Evolutionary conservation across 2,888 invertebrate species (phyloP).

Genomic region (Melitaea athalia): DNA sequence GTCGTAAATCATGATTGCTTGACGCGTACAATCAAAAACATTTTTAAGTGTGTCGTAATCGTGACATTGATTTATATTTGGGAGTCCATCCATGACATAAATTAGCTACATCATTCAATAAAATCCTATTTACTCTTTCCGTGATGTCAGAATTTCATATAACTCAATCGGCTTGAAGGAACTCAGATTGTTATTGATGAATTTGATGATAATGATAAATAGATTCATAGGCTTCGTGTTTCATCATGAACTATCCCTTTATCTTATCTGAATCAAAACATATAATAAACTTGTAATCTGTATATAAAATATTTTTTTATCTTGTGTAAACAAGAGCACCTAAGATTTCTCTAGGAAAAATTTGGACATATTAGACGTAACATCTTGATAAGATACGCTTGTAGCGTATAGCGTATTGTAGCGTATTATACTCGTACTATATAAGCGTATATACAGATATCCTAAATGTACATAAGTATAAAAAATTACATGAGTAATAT

Average conservation of each 20-base stretch:
- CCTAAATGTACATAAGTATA: too few species aligned
- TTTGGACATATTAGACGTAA: too few species aligned
- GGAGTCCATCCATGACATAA: slow-evolving; percentile 36
- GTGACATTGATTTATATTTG: slow-evolving; percentile 40
- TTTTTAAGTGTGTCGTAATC: slow-evolving; percentile 29
- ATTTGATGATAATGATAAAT: slow-evolving; percentile 14
- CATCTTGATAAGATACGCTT: too few species aligned
- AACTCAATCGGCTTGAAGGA: slow-evolving; percentile 16
- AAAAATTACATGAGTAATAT: too few species aligned
- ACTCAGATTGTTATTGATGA: slow-evolving; percentile 23
- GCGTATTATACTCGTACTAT: too few species aligned
- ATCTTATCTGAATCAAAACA: background rate
- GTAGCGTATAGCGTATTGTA: too few species aligned
- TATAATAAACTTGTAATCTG: background rate
- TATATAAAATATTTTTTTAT: background rate
- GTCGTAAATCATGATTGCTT: slow-evolving; percentile 25
- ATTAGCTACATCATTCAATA: slow-evolving; percentile 36
- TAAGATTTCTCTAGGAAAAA: too few species aligned
- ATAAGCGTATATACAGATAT: too few species aligned
- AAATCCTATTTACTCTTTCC: slow-evolving; percentile 32
- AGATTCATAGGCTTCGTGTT: background rate
- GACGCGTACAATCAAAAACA: slow-evolving; percentile 24
- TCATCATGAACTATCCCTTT: background rate
- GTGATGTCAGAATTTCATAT: slow-evolving; percentile 34
- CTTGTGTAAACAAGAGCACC: background rate